Conservation (phyloP, 92 coral and sea anemone genomes). For the Phenganax stokvisi region DNA sequence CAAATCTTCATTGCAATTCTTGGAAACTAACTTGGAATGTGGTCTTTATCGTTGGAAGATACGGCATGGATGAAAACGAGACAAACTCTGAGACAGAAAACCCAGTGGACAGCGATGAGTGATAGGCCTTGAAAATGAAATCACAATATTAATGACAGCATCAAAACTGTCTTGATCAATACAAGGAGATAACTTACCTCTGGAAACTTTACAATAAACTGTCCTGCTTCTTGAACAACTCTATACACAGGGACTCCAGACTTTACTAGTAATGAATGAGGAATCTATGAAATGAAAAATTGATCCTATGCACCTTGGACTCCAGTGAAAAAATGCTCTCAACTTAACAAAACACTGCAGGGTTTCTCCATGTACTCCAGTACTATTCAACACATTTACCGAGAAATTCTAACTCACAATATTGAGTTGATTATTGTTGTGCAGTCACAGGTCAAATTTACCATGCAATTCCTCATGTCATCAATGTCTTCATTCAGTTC, state of each 20-base stretch:
- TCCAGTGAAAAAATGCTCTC: neutral
- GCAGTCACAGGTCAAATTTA: neutral
- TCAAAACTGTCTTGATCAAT: neutral
- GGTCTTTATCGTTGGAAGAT: conserved; percentile 45
- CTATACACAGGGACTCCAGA: conserved; percentile 65
- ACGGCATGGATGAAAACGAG: conserved; percentile 63
- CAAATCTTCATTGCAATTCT: too few relatives aligned
- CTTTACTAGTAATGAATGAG: conserved; percentile 59
- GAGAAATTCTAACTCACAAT: too few relatives aligned
- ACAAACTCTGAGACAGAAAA: conserved; percentile 81
- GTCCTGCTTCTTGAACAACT: conserved; percentile 81
- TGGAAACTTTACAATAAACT: conserved; percentile 79
- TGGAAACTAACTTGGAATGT: conserved; percentile 15
- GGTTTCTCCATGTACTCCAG: too few relatives aligned
- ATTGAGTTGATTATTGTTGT: too few relatives aligned
- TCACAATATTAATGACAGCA: neutral
- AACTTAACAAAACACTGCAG: too few relatives aligned
- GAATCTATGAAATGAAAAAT: conserved; percentile 46
- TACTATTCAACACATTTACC: too few relatives aligned
- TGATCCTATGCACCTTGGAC: conserved; percentile 29
- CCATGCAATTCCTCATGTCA: conserved; percentile 32
- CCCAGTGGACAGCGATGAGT: conserved; percentile 69
- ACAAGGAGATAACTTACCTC: conserved; percentile 45
- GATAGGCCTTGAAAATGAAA: conserved; percentile 53
- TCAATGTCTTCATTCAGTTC: conserved; percentile 5